phyloP scores from a whole-genome alignment of 2,797 vertebrate species.

The Delichon dasypus region DNA sequence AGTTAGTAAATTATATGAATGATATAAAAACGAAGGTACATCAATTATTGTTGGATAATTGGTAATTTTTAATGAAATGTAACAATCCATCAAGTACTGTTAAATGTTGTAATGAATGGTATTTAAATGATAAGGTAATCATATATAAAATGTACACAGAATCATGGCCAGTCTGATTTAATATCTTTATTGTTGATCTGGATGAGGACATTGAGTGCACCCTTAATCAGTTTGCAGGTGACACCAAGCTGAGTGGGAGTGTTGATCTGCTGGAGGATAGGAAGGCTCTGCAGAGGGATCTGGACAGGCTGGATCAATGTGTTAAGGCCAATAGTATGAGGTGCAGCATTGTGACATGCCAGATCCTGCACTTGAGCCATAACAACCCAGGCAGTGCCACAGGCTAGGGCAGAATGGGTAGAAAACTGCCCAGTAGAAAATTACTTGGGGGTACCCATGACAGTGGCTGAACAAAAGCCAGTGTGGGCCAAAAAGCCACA shows the following conservation, averaged over 20 bases:
- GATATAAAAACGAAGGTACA: not conserved
- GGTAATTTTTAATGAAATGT: not conserved
- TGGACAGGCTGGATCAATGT: not conserved
- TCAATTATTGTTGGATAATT: not conserved
- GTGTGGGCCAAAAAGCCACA: not conserved
- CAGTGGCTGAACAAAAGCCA: not conserved
- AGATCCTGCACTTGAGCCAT: not conserved
- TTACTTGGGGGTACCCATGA: not conserved
- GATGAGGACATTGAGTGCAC: not conserved
- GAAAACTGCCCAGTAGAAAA: not conserved
- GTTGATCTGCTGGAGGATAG: not conserved
- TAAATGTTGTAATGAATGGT: not conserved
- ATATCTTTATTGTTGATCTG: not conserved
- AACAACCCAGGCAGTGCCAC: no score
- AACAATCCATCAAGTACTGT: rapidly evolving
- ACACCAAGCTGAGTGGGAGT: not conserved
- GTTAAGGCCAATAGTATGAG: not conserved
- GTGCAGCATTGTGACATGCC: no score
- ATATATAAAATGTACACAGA: not conserved
- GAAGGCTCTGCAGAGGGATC: not conserved
- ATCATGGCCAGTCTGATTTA: not conserved
- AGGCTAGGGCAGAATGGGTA: not conserved
- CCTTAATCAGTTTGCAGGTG: no score
- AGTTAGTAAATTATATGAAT: not conserved
- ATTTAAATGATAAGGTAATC: not conserved